Base-by-base conservation (phyloP, 2,797 vertebrate genomes). In the Hyperoplus lanceolatus region DNA sequence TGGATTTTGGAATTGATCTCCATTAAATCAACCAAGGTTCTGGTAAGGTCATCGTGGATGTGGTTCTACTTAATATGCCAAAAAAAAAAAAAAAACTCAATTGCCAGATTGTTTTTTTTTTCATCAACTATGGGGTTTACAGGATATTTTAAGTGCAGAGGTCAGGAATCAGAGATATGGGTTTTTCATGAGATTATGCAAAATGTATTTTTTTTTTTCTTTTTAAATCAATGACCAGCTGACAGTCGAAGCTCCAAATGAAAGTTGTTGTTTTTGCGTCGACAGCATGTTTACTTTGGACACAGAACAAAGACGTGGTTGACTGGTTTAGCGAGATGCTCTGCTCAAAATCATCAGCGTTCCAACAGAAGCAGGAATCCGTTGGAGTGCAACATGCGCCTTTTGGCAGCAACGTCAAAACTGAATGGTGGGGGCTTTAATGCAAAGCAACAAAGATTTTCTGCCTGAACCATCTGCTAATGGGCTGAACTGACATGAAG, bases 391-490 rank as follows among this genome's bases (percentile, higher is more conserved):
- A 77, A 81, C 75, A 51, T 51, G 46, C 79, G 70, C 15, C 29
- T 68, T 67, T 83, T 78, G 81, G 87, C 80, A 83, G 41, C 51
- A 16, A 64, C 2, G 14, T 67, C 66, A 71, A 66, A 81, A 70
- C 64, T n/a, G 69, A 82, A 72, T 70, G 80, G 72, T 64, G 51
- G 75, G 68, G 63, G 82, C 18, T 68, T 70, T 85, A 63, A 62
- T 79, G 78, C 64, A 76, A 81, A 78, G 64, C 61, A 49, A 75
- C 70, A 51, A 60, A 29, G 29, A 29, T 29, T 60, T 16, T 62
- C 18, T 67, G 42, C 51, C 65, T 49, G n/a, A 84, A 75, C 73
- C 86, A 85, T 84, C 80, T 82, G 84, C 77, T 77, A 61, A 61
- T 9, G 38, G 39, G 56, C 56, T 74, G 48, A 75, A 43, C 45